phyloP scores from a whole-genome alignment of 2,113 vertebrate species.

The Aegithalos caudatus region DNA sequence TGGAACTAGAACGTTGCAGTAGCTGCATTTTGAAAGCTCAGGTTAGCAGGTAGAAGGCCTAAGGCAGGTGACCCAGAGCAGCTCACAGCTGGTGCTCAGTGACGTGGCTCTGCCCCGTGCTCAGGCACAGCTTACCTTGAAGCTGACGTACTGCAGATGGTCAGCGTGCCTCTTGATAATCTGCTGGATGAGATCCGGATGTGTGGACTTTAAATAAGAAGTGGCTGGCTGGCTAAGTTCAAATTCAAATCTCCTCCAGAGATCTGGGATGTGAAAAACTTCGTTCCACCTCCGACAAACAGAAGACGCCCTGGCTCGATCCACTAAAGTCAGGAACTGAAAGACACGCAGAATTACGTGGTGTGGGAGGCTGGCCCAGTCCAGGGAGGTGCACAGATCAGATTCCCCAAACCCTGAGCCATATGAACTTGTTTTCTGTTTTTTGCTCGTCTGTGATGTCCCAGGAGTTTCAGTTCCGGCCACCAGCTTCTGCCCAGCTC shows the following conservation, averaged over 20 bases:
- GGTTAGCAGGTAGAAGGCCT: no score
- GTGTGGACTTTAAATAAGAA: constrained; percentile 87
- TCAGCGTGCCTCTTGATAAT: constrained; percentile 88
- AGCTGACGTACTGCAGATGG: constrained; percentile 88
- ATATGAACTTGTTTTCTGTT: constrained; percentile 55
- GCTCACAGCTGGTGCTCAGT: background rate
- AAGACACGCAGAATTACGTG: constrained; percentile 81
- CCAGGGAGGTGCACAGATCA: background rate
- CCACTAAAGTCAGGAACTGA: constrained; percentile 84
- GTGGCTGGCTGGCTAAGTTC: constrained; percentile 88
- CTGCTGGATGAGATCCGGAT: constrained; percentile 91
- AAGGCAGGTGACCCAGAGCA: background rate
- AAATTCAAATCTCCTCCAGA: constrained; percentile 92
- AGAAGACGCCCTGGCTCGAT: constrained; percentile 82
- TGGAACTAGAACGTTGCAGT: background rate
- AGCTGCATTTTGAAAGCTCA: no score
- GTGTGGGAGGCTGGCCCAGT: constrained; percentile 85
- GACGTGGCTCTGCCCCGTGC: background rate
- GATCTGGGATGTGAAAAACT: constrained; percentile 87
- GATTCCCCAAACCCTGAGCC: background rate
- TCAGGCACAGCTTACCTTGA: constrained; percentile 76
- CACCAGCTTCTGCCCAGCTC: constrained; percentile 61
- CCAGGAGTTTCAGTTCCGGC: constrained; percentile 64
- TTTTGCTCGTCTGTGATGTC: constrained; percentile 68
- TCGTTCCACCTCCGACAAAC: constrained; percentile 87